Base-by-base conservation (phyloP, 1,140 invertebrate species). In the Augochlora pura region DNA sequence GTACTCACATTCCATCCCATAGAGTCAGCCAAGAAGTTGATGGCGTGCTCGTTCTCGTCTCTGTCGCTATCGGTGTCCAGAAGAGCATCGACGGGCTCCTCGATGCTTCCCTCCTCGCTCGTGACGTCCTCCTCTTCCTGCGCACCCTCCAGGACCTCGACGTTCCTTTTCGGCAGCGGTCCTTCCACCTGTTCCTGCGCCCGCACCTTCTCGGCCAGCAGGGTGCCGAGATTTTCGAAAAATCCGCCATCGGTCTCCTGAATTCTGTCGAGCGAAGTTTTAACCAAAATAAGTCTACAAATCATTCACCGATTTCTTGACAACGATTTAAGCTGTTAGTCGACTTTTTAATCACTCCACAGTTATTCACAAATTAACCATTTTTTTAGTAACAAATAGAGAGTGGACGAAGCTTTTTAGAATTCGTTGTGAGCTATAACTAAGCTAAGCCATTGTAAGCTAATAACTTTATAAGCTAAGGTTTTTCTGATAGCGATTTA, bases 191-290 rank as follows among this genome's bases (percentile, higher is more conserved):
- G 79, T 52, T 89, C 86, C 70, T 91, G 91, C 9, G 81, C 86
- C 49, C 89, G 84, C 18, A 81, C 91, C 77, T 94, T 94, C 89
- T 96, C 95, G n/a, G 95, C 95, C 46, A 97, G 89, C 21, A 96
- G 91, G 0, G 95, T 96, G 1, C 96, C 96, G 86, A 97, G 96
- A 82, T 95, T 96, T 88, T 97, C 96, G 88, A 97, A 97, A 88
- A 97, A 97, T 49, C 96, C 95, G 83, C 95, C 96, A 90, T 97
- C 96, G 6, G 95, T 93, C 92, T 96, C 95, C 92, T 96, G 96
- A 75, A 96, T 94, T 92, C 96, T 96, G 93, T 38, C 92, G 94
- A 83, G 83, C 84, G 67, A 16, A 23, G 12, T 1, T 12, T 21
- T 23, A 16, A 23, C 6, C 39, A 14, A 10, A 0, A 3, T 46